Evolutionary conservation across 2,888 invertebrate genomes (phyloP), one percentile per base, ranked within the genome.

Genomic region (Nomada flava): DNA sequence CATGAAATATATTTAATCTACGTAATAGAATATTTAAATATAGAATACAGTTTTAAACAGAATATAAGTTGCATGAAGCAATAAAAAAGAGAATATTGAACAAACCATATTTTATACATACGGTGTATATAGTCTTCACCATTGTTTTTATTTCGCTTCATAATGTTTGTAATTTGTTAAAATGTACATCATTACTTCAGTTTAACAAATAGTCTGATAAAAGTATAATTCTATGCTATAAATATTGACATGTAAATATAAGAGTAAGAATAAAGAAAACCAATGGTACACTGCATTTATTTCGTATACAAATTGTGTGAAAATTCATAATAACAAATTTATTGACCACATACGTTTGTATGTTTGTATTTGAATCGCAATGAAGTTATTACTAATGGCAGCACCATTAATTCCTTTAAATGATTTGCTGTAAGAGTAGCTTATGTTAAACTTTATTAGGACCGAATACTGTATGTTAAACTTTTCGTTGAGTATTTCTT

Each of bases 81-180:
- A 44, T 55, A 64, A 2, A 29, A 47, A 75, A 52, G 42, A 36
- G 60, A 64, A 42, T n/a, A 7, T 57, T 5, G 2, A 18, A 71
- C 15, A 59, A 65, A 29, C n/a, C 15, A 52, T 11, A n/a, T 42
- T 50, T 36, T 57, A 59, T 74, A 59, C 11, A 60, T 11, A 60
- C 23, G 20, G 57, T 36, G 5, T 50, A 59, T 11, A 29, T 11
- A 10, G 9, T 50, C 29, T 26, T n/a, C 18, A 53, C 42, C 29
- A 53, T 20, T 18, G 4, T 15, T 23, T 63, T 42, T 44, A 63
- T 72, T 63, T 47, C 57, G 5, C 13, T 26, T 5, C 59, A 47
- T 18, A 26, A 0, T 23, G 5, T 0, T 50, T 26, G 36, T n/a
- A 23, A 50, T 23, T 52, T 13, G 20, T 57, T 2, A n/a, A 60